Conservation (phyloP, 2,888 invertebrate genomes). For the Chelonus formosanus region DNA sequence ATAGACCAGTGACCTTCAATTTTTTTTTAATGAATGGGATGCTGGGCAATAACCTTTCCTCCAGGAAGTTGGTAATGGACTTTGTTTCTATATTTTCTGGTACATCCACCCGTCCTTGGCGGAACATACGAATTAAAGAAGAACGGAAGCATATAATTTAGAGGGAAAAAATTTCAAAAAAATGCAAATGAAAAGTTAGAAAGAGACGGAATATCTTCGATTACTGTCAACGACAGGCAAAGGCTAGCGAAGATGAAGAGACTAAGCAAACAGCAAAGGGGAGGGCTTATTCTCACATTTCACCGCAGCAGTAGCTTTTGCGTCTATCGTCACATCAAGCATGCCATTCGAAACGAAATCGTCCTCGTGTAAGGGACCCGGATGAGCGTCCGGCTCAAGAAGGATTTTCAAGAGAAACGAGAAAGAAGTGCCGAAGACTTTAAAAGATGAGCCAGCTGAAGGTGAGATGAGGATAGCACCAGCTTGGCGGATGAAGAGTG, state of each 20-base stretch:
- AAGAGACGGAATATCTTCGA: constrained; percentile 25
- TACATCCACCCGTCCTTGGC: background rate
- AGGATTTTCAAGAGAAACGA: constrained; percentile 37
- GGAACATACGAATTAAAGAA: background rate
- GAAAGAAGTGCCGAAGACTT: constrained; percentile 13
- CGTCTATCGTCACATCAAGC: constrained; percentile 49
- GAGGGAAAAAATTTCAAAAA: constrained; percentile 4
- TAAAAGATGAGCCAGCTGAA: constrained; percentile 15
- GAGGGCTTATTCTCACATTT: constrained; percentile 45
- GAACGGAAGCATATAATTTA: constrained; percentile 6
- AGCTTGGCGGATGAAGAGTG: constrained; percentile 23
- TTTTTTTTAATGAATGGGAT: no score
- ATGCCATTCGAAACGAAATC: constrained; percentile 50
- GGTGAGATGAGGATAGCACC: constrained; percentile 18
- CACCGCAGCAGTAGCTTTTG: constrained; percentile 45
- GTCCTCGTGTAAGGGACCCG: constrained; percentile 48
- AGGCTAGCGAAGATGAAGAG: constrained; percentile 36
- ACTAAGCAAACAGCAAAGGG: constrained; percentile 41
- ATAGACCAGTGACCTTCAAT: no score
- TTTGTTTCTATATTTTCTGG: background rate
- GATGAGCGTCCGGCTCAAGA: constrained; percentile 40
- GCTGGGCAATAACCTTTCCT: background rate
- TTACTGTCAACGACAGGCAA: constrained; percentile 36
- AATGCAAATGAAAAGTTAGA: constrained; percentile 2
- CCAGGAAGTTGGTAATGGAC: background rate